Evolutionary conservation across 2,888 invertebrate species (phyloP).

Genomic region (Anarsia innoxiella): DNA sequence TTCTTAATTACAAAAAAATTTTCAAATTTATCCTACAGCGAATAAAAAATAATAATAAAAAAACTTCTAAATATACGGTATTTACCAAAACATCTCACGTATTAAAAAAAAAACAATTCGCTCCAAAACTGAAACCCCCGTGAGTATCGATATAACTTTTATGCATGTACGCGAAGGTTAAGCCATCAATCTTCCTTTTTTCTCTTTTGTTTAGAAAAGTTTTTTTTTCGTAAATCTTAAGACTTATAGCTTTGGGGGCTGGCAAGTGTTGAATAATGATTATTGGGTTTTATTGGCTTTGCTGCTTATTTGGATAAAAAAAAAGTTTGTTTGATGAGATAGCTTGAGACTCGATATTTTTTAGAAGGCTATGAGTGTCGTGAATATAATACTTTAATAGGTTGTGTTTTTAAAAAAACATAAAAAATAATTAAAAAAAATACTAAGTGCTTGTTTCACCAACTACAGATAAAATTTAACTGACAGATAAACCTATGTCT

Average conservation of each 20-base stretch:
- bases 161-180: slow-evolving; percentile 37
- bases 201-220: slow-evolving; percentile 46
- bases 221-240: slow-evolving; percentile 32
- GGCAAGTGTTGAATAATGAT: slow-evolving; percentile 42
- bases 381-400: neutral
- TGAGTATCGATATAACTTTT: slow-evolving; percentile 27
- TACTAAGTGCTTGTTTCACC: neutral
- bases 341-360: neutral
- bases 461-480: too few relatives aligned
- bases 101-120: slow-evolving; percentile 1
- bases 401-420: neutral
- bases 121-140: slow-evolving; percentile 13
- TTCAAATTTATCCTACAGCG: too few relatives aligned
- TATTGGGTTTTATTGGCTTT: slow-evolving; percentile 36
- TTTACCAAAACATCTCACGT: too few relatives aligned
- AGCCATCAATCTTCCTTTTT: slow-evolving; percentile 49
- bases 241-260: slow-evolving; percentile 31
- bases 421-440: neutral
- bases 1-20: too few relatives aligned
- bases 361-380: neutral
- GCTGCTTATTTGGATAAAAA: too few relatives aligned
- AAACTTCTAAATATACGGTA: too few relatives aligned
- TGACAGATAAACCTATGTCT: too few relatives aligned
- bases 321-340: too few relatives aligned
- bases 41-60: too few relatives aligned